Evolutionary conservation across 1,140 invertebrate genomes (phyloP).

Genomic region (Drosophila bocki): DNA sequence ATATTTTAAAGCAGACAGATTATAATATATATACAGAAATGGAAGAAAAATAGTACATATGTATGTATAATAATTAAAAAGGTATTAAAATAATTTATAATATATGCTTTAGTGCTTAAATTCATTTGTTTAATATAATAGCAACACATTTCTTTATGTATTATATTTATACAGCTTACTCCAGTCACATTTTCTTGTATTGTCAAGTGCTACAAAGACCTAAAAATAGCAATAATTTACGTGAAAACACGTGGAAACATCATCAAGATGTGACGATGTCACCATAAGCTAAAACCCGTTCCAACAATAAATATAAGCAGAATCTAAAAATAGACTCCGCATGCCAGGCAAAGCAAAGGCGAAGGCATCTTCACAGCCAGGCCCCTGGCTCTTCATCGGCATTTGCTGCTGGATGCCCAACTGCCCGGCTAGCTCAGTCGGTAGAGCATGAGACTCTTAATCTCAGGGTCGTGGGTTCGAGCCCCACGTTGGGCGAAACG

Average conservation of each 20-base stretch:
- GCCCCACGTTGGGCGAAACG: constrained; percentile 92
- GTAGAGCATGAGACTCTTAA: constrained; percentile 97
- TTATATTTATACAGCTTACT: not conserved
- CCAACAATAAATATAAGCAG: not conserved
- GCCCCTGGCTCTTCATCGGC: not conserved
- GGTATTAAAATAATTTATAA: not conserved
- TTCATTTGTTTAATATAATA: not conserved
- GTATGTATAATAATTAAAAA: not conserved
- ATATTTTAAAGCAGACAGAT: too few species aligned
- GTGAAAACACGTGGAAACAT: constrained; percentile 2
- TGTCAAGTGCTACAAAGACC: not conserved
- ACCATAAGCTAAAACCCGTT: not conserved
- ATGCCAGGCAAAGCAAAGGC: not conserved
- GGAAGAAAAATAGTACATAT: too few species aligned
- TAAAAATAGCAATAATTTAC: constrained; percentile 1
- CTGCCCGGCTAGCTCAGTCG: constrained; percentile 94
- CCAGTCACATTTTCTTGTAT: not conserved
- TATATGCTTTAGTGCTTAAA: not conserved
- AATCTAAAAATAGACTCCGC: not conserved
- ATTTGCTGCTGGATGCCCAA: constrained; percentile 4
- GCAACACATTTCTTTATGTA: not conserved
- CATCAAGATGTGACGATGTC: not conserved
- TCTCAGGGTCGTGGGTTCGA: constrained; percentile 96
- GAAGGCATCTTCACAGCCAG: not conserved
- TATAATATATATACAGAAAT: not conserved